Evolutionary conservation across 2,888 invertebrate species (phyloP), one percentile per base, ranked within the genome.

Genomic region (Rhagophthalmus giganteus): DNA sequence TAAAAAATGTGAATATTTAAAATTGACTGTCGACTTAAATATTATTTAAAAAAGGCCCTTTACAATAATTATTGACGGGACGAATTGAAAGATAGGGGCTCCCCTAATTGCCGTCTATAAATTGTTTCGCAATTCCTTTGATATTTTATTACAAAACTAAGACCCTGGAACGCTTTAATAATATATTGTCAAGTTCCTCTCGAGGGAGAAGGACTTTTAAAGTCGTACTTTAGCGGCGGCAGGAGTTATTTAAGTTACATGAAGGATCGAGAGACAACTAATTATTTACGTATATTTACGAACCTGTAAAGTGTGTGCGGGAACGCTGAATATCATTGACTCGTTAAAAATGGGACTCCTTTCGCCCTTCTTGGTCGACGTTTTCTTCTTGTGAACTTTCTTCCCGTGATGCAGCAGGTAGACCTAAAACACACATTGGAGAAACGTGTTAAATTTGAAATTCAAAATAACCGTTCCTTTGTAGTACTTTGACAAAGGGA

Each of bases 251-350:
- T 20, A 20, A 20, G 7, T 20, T 20, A 20, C 3, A 7, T 20
- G n/a, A n/a, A n/a, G n/a, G n/a, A n/a, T n/a, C n/a, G 8, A 12
- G 7, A 26, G 3, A 27, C 4, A 13, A 26, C 13, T 26, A 25
- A 3, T 4, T 37, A 13, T 24, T 24, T 1, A 26, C 1, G 3
- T 8, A 25, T 11, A 39, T 25, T 3, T 1, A 33, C 14, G 69
- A 70, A 85, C 87, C 77, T 84, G 82, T 63, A 86, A 72, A 42
- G 84, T 79, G 63, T 85, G 83, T 10, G 87, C 82, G 57, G 90
- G 88, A 46, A 90, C 85, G 63, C 84, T 87, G 73, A 90, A 90
- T 64, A 89, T 90, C 81, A 90, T 88, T 10, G 89, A 86, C 74
- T 90, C 90, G 71, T 90, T 90, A 72, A 88, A 90, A 58, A 88